These are phyloP conservation scores for Argynnis bischoffii DNA, from an alignment of 2,888 invertebrate species.

Conservation along the genomic window DNA sequence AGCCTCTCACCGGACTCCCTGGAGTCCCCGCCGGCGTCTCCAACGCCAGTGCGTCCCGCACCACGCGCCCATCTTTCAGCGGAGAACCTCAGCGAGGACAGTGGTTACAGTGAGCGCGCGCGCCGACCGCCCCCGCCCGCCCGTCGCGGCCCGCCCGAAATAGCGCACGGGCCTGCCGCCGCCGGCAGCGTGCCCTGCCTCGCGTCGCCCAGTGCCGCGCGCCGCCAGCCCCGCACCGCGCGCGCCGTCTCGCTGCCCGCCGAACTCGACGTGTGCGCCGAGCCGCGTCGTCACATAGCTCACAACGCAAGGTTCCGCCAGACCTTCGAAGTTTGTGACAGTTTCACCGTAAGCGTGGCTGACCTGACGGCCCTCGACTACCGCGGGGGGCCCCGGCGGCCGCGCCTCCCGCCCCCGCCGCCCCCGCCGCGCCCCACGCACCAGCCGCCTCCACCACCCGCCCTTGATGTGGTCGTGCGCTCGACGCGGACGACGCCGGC, in stretches of 20 bases:
- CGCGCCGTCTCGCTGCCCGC: conserved; percentile 84
- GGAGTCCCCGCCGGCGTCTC: conserved; percentile 70
- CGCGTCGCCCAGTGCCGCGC: conserved; percentile 60
- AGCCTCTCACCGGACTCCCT: conserved; percentile 77
- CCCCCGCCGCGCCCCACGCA: conserved; percentile 51
- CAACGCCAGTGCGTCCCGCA: conserved; percentile 63
- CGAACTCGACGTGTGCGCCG: conserved; percentile 84
- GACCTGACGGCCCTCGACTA: conserved; percentile 84
- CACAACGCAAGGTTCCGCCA: conserved; percentile 75
- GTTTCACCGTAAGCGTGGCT: conserved; percentile 84
- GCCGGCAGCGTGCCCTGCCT: conserved; percentile 74
- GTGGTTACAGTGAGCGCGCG: conserved; percentile 86
- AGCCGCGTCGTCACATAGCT: conserved; percentile 58
- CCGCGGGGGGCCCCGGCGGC: conserved; percentile 64
- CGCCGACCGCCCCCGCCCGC: conserved; percentile 66
- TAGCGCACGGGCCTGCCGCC: conserved; percentile 57
- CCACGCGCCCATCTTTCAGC: conserved; percentile 83
- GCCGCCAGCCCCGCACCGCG: conserved; percentile 63
- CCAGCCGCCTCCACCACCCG: conserved; percentile 59
- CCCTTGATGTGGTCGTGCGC: conserved; percentile 49
- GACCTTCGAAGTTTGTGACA: conserved; percentile 72
- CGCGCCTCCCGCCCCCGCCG: conserved; percentile 69
- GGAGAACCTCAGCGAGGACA: conserved; percentile 91
- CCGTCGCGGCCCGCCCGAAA: conserved; percentile 61
- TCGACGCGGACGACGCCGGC: conserved; percentile 54